A percentile compares a stretch with the other conserved stretches of the same genome.
These are phyloP conservation scores for Lamellibrachia luymesi DNA, from an alignment of 1,140 invertebrate genomes.

Conservation along the genomic window DNA sequence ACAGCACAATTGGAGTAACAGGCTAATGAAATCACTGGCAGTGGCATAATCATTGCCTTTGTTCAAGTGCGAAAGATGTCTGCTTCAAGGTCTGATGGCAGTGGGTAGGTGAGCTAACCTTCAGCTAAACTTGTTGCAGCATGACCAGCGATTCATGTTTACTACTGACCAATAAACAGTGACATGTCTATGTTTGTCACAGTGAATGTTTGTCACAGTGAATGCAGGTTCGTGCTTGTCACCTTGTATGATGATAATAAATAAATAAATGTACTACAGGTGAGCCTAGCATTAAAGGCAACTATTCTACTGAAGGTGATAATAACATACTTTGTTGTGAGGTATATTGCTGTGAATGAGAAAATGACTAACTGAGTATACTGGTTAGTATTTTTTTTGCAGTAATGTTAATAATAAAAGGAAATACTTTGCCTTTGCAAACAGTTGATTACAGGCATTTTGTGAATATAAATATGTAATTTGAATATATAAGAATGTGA, in stretches of 20 bases:
- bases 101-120: background rate
- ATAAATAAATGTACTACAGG: background rate
- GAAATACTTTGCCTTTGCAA: too few relatives aligned
- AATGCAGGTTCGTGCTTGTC: background rate
- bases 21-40: background rate
- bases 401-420: too few relatives aligned
- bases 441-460: too few relatives aligned
- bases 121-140: background rate
- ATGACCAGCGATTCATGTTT: background rate
- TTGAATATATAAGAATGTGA: too few relatives aligned
- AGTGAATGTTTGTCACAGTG: background rate
- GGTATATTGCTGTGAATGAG: too few relatives aligned
- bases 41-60: background rate
- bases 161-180: background rate
- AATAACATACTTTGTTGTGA: too few relatives aligned
- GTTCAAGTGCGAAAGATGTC: background rate
- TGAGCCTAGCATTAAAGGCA: background rate
- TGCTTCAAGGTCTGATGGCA: background rate
- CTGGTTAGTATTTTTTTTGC: too few relatives aligned
- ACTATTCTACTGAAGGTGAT: too few relatives aligned
- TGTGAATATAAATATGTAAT: too few relatives aligned
- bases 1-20: background rate
- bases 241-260: background rate
- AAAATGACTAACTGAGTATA: too few relatives aligned
- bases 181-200: background rate